phyloP scores from a whole-genome alignment of 2,113 vertebrate genomes.

The Benitochromis conjunctus region DNA sequence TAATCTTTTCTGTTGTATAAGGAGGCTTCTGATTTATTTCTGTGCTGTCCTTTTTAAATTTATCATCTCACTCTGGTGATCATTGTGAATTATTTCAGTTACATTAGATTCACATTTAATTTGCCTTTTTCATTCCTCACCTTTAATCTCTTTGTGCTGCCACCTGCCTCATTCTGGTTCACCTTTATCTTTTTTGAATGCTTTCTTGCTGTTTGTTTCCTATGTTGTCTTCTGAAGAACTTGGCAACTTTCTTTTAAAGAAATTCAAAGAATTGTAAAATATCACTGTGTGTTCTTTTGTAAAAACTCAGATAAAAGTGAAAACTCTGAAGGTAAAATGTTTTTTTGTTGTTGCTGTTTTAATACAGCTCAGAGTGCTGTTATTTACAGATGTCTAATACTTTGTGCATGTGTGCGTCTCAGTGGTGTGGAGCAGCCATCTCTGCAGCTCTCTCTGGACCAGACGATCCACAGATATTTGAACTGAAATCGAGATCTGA shows the following conservation, averaged over 20 bases:
- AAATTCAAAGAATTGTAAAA: not conserved
- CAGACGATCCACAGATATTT: constrained; percentile 14
- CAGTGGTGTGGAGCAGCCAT: constrained; percentile 62
- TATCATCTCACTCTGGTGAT: too few relatives aligned
- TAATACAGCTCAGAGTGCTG: not conserved
- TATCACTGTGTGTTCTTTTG: accelerated
- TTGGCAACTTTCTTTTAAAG: not conserved
- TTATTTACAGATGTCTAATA: not conserved
- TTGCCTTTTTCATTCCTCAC: too few relatives aligned
- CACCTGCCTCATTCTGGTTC: too few relatives aligned
- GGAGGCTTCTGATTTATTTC: too few relatives aligned
- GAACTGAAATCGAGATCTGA: not conserved
- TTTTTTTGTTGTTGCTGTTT: accelerated
- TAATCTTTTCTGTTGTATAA: not conserved
- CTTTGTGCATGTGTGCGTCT: constrained; percentile 2
- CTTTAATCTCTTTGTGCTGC: too few relatives aligned
- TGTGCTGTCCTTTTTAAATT: too few relatives aligned
- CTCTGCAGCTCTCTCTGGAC: constrained; percentile 56
- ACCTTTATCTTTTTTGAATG: too few relatives aligned
- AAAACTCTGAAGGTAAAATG: not conserved
- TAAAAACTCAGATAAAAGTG: not conserved
- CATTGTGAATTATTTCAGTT: too few relatives aligned
- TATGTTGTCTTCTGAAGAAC: not conserved
- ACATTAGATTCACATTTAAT: too few relatives aligned
- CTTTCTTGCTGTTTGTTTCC: not conserved